These are phyloP conservation scores for Anarsia innoxiella DNA, from an alignment of 2,888 invertebrate species.

Conservation along the genomic window DNA sequence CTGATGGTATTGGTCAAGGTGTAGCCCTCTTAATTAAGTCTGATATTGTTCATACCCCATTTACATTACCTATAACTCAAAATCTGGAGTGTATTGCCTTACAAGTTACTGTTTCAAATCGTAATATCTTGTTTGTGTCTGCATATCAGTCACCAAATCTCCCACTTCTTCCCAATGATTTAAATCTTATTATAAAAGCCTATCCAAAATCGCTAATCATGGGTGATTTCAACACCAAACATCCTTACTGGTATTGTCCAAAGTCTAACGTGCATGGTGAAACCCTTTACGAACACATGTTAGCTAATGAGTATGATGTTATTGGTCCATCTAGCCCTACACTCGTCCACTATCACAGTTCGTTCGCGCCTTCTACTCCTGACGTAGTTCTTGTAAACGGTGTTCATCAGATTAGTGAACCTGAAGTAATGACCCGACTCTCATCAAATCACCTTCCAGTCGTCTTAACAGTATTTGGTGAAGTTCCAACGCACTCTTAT, in stretches of 20 bases:
- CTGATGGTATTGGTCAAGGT: background rate
- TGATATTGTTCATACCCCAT: background rate
- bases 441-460: conserved; percentile 1
- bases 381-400: background rate
- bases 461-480: background rate
- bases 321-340: background rate
- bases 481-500: background rate
- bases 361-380: background rate
- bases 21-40: background rate
- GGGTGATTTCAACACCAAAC: background rate
- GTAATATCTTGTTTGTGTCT: background rate
- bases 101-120: background rate
- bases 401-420: background rate
- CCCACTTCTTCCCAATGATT: background rate
- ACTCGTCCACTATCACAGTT: background rate
- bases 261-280: background rate
- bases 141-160: background rate
- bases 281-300: background rate
- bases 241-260: background rate
- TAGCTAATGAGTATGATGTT: background rate
- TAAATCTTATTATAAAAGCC: background rate
- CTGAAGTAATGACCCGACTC: background rate
- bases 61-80: background rate
- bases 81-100: background rate
- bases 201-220: background rate